Conservation (phyloP, 2,113 vertebrate genomes). For the human region GRCh38 chr6:101468501-101469000, state of each 20-base stretch:
- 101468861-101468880: not conserved
- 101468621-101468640: not conserved
- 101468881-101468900: not conserved
- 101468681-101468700: not conserved
- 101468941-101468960: not conserved
- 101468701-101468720: not conserved
- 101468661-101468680: not conserved
- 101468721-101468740: not conserved
- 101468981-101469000: not conserved
- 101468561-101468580: not conserved
- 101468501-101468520: not conserved
- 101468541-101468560: not conserved
- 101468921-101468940: not conserved
- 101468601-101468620: slow-evolving; percentile 36
- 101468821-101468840: not conserved
- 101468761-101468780: not conserved
- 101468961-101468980: too few relatives aligned
- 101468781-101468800: not conserved
- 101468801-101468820: not conserved
- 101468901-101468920: not conserved
- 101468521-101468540: not conserved
- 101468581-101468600: not conserved
- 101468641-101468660: not conserved
- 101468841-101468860: not conserved
- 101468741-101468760: not conserved